Base-by-base conservation (phyloP, 2,797 vertebrate species). In the Megaceryle alcyon region DNA sequence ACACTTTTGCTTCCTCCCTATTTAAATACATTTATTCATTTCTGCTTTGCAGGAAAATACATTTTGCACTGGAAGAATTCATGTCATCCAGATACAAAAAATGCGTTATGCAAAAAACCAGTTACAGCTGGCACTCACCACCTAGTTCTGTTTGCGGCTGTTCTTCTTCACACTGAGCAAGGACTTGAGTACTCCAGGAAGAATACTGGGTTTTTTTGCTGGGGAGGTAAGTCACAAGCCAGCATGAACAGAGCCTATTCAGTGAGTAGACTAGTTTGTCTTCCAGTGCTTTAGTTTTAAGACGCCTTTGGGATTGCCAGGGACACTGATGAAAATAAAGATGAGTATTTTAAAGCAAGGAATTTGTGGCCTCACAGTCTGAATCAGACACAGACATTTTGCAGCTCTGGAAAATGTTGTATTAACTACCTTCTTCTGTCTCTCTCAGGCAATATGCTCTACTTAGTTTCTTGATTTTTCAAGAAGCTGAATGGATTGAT, bases 401-500 rank as follows among this genome's bases (percentile, higher is more conserved):
- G 37, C 26, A 51, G 61, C 35, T 93, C 61, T 82, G n/a, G 53
- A 43, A 82, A 48, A 25, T 25, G 10, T 63, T 85, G 73, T 85
- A 68, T 81, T 86, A 88, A 64, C 64, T 53, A 7, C 53, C 48
- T 49, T 41, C 56, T 59, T 46, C 84, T 68, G 56, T 1, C 15
- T 76, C 48, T 82, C 82, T 78, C 33, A 53, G 60, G 66, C 72
- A 76, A 70, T 29, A 77, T 46, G 31, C 17, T 93, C 2, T 28
- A 29, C 76, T 86, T 75, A 75, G 33, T 37, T 88, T 86, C 61
- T 63, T 69, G 77, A 81, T n/a, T 70, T 78, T 82, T 90, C 29
- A 3, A 33, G 43, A 79, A 91, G 51, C 73, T 93, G 85, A 96
- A 92, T 92, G 87, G 85, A 60, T 88, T 79, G n/a, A 51, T 92